Conservation (phyloP, 2,797 vertebrate species). For the Cyclura pinguis region DNA sequence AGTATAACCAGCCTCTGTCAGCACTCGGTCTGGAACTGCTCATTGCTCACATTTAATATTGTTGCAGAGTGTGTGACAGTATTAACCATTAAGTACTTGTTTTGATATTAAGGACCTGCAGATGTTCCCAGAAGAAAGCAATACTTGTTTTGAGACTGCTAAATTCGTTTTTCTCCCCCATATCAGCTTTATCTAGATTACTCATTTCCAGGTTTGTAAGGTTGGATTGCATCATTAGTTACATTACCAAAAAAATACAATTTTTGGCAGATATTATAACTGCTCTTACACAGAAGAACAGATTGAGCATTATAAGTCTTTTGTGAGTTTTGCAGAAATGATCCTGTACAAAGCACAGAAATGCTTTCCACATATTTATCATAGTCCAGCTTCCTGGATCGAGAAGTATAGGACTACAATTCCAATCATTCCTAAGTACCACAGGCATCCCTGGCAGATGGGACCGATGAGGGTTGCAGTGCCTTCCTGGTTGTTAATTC, state of each 20-base stretch:
- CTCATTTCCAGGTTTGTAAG: slow-evolving; percentile 55
- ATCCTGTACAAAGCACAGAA: background rate
- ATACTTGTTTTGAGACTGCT: background rate
- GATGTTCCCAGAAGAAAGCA: slow-evolving; percentile 46
- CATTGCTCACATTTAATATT: background rate
- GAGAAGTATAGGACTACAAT: background rate
- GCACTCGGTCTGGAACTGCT: background rate
- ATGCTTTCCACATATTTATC: background rate
- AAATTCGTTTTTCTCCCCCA: slow-evolving; percentile 40
- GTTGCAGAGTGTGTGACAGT: background rate
- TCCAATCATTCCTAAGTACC: background rate
- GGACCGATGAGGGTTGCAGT: background rate
- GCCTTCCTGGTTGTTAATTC: too few species aligned
- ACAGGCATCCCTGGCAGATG: background rate
- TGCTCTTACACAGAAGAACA: background rate
- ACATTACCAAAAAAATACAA: slow-evolving; percentile 26
- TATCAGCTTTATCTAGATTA: slow-evolving; percentile 58
- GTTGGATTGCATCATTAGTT: slow-evolving; percentile 36
- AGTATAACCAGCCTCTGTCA: background rate
- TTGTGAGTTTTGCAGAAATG: slow-evolving; percentile 10
- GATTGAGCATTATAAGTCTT: background rate
- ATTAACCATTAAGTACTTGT: background rate
- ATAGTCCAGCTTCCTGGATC: background rate
- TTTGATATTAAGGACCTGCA: slow-evolving; percentile 62
- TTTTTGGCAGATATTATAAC: slow-evolving; percentile 22